Conservation (phyloP, 2,888 invertebrate species). For the Scaptomyza cyrtandrae region DNA sequence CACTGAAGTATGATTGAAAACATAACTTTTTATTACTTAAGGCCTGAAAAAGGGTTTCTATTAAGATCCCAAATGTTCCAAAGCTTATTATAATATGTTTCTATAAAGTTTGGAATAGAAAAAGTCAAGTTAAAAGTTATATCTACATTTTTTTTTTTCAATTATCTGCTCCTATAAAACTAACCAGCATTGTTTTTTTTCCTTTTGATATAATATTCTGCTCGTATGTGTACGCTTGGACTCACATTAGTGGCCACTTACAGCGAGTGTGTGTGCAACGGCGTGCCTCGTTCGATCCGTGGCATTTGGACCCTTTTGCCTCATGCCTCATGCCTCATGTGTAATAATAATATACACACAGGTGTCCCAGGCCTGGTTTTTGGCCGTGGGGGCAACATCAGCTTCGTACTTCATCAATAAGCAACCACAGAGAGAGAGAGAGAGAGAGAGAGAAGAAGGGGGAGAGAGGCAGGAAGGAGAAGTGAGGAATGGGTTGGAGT, state of each 20-base stretch:
- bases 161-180: slow-evolving; percentile 22
- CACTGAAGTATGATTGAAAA: too few species aligned
- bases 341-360: slow-evolving; percentile 83
- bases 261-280: slow-evolving; percentile 60
- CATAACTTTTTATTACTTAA: too few species aligned
- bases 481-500: slow-evolving; percentile 1
- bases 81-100: not conserved
- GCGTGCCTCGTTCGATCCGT: slow-evolving; percentile 6
- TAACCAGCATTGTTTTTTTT: slow-evolving; percentile 37
- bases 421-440: slow-evolving; percentile 3
- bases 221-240: slow-evolving; percentile 23
- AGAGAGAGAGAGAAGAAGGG: not conserved
- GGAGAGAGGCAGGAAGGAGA: too few species aligned
- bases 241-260: slow-evolving; percentile 76
- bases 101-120: not conserved
- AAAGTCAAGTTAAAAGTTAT: not conserved
- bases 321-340: slow-evolving; percentile 65
- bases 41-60: too few species aligned
- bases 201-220: not conserved
- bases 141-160: not conserved
- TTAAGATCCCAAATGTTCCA: too few species aligned
- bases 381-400: slow-evolving; percentile 68
- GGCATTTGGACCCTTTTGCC: slow-evolving; percentile 16
- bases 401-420: slow-evolving; percentile 79
- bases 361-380: slow-evolving; percentile 76